Evolutionary conservation across 2,113 vertebrate genomes (phyloP), one percentile per base, ranked within the genome.

Genomic region (Platysternon megacephalum): DNA sequence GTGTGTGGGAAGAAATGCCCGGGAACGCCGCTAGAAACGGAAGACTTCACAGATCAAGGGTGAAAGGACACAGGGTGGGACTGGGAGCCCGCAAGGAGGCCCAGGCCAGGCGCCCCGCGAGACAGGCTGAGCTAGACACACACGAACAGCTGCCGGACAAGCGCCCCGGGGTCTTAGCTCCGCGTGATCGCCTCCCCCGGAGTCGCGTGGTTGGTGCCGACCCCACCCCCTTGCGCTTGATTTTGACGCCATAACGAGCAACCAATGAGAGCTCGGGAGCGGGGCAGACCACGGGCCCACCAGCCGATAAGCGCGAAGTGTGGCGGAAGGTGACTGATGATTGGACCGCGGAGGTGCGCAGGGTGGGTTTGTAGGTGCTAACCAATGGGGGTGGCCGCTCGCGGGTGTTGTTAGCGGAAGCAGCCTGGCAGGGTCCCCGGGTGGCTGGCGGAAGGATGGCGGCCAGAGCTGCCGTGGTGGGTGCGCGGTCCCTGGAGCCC

Each of bases 401-500:
- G 32, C 8, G 8, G 9, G 26, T 10, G 29, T 24, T 28, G 22
- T 8, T 53, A 19, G 58, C n/a, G 13, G 61, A 16, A 24, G 19
- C 6, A 3, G 5, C 0, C 16, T 52, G 51, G 17, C 17, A 6
- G 51, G 51, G 2, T 12, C 0, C 22, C 55, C 0, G 11, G 28
- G 5, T 1, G 53, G 0, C 16, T 0, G 28, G 79, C 0, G 87
- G 56, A 11, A 28, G 39, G 11, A 83, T 89, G 95, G 96, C 0
- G n/a, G 8, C 0, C 29, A 29, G 0, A 46, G 21, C 42, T 0
- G 28, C 3, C 1, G 82, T 2, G 10, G 28, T 22, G 39, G 8
- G 93, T 0, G 51, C n/a, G 49, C 21, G 16, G 29, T 76, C 29
- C 2, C 1, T 87, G 79, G 87, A 7, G 8, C 49, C 92, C 1